Evolutionary conservation across 2,113 vertebrate species (phyloP), one percentile per base, ranked within the genome.

Genomic region (Halichoeres trimaculatus): DNA sequence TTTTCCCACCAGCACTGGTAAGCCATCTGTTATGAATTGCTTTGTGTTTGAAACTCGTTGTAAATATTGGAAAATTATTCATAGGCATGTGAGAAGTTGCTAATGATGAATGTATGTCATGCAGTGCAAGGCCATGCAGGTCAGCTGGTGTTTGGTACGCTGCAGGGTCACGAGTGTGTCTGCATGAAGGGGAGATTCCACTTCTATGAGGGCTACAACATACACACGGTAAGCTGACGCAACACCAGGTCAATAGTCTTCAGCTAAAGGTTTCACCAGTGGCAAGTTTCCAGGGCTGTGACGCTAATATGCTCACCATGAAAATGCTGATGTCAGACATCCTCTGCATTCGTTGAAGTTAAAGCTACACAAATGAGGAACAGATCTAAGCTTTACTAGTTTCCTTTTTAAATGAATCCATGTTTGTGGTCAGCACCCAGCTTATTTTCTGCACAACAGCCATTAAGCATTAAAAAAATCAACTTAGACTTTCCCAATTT

Each of bases 181-280:
- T 95, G 94, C 80, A 95, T 95, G 94, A 83, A 94, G 83, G 94
- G 94, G 9, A 88, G 93, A 22, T 94, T 95, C 83, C 94, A 95
- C 83, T 93, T 93, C 80, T 95, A 94, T 12, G 94, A 95, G 67
- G 94, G 94, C 40, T 91, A 94, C 85, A 63, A 85, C 67, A 85
- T 89, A 16, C 61, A 88, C n/a, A 93, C 24, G 69, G 94, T 95
- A 75, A 90, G 88, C 57, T 12, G 5, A 2, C 12, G n/a, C n/a
- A n/a, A 19, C 5, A 53, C 8, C 9, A 53, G 5, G 5, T 6
- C 51, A 24, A 26, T 1, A 6, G 24, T 53, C 10, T 22, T 40
- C 43, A 47, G 17, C 17, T 17, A 47, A 1, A 17, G 19, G 5
- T n/a, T 47, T 47, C 4, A 47, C 43, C 7, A 19, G 10, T 9